These are phyloP conservation scores for Palythoa heliodiscus DNA, from an alignment of 92 coral and sea anemone species.

Conservation along the genomic window DNA sequence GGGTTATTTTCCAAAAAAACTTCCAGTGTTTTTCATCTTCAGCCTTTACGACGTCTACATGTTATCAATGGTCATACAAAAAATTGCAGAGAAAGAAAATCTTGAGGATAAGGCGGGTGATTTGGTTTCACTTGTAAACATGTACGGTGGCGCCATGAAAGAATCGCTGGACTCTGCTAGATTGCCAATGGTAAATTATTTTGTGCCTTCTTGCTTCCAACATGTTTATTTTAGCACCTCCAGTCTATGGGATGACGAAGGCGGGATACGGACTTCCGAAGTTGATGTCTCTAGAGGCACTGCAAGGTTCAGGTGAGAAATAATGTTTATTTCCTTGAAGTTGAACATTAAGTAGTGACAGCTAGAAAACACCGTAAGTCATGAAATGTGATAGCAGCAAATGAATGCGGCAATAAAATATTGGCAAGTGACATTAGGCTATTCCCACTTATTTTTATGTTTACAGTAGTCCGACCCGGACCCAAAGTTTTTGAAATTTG, in stretches of 20 bases:
- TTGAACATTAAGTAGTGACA: not conserved
- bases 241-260: slow-evolving; percentile 62
- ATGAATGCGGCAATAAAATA: too few species aligned
- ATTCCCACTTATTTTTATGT: too few species aligned
- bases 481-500: too few species aligned
- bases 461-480: too few species aligned
- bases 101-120: slow-evolving; percentile 50
- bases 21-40: slow-evolving; percentile 42
- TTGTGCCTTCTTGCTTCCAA: slow-evolving; percentile 67
- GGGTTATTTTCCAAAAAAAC: slow-evolving; percentile 31
- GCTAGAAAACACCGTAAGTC: not conserved
- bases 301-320: slow-evolving; percentile 56
- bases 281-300: slow-evolving; percentile 54
- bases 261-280: slow-evolving; percentile 41
- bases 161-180: slow-evolving; percentile 47
- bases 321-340: not conserved
- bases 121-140: slow-evolving; percentile 57
- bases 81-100: slow-evolving; percentile 45
- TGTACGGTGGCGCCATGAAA: slow-evolving; percentile 72
- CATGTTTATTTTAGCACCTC: slow-evolving; percentile 62
- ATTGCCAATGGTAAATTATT: slow-evolving; percentile 31
- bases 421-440: too few species aligned
- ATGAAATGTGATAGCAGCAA: not conserved
- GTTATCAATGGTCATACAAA: slow-evolving; percentile 53
- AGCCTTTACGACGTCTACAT: slow-evolving; percentile 64